phyloP scores from a whole-genome alignment of 2,113 vertebrate species.

The Erythrocebus patas region DNA sequence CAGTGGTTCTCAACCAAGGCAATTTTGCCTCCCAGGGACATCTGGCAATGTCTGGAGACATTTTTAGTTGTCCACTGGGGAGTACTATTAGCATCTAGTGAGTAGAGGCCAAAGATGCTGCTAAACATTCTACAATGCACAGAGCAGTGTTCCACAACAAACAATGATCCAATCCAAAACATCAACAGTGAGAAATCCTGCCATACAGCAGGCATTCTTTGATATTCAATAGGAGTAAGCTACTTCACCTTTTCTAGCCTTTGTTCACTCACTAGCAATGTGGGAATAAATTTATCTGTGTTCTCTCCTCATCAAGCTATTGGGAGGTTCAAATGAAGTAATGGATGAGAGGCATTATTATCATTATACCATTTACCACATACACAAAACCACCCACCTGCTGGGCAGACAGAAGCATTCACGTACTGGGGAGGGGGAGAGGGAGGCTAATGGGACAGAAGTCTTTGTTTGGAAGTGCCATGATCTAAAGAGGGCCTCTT shows the following conservation, averaged over 20 bases:
- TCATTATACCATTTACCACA: constrained; percentile 3
- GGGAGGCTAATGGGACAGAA: neutral
- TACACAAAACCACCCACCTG: constrained; percentile 5
- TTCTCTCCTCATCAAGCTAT: neutral
- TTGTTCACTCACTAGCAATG: neutral
- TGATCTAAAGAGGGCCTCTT: neutral
- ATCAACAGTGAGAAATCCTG: neutral
- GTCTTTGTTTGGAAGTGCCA: constrained; percentile 12
- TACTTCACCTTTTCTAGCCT: constrained; percentile 3
- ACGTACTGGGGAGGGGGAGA: neutral
- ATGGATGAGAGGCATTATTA: neutral
- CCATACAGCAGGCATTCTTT: neutral
- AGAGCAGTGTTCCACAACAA: neutral
- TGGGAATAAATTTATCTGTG: neutral
- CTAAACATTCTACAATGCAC: neutral
- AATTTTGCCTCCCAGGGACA: neutral
- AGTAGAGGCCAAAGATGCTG: neutral
- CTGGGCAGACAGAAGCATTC: neutral
- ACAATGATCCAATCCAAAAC: neutral
- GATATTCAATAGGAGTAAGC: neutral
- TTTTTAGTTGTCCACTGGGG: neutral
- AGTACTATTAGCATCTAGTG: neutral
- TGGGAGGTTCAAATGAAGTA: neutral
- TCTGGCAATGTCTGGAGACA: neutral
- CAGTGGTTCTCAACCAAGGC: neutral